Evolutionary conservation across 1,140 invertebrate genomes (phyloP).

Genomic region (Gyrodactylus bullatarudis): DNA sequence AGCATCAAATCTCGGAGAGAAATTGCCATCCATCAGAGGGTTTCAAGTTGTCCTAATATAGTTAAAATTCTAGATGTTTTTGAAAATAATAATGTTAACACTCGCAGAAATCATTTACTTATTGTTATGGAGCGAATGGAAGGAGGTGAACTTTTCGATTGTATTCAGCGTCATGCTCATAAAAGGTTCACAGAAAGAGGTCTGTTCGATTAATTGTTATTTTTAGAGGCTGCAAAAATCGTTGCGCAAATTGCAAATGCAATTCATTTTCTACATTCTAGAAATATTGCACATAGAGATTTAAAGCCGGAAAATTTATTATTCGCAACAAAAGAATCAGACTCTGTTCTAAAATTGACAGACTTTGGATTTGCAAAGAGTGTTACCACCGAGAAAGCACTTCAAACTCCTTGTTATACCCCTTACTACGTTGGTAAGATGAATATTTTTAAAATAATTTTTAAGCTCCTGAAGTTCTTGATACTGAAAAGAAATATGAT

Average conservation of each 20-base stretch:
- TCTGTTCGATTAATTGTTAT: conserved; percentile 16
- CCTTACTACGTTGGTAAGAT: conserved; percentile 8
- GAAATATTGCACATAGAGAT: conserved; percentile 79
- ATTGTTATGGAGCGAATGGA: conserved; percentile 97
- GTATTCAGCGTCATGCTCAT: conserved; percentile 68
- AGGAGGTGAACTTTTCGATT: conserved; percentile 69
- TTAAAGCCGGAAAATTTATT: conserved; percentile 35
- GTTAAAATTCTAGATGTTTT: conserved; percentile 74
- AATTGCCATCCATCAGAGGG: conserved; percentile 71
- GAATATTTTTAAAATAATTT: neutral
- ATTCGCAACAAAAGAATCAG: conserved; percentile 19
- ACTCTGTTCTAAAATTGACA: conserved; percentile 57
- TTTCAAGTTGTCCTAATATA: conserved; percentile 47
- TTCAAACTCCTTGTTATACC: conserved; percentile 22
- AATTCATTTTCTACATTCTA: conserved; percentile 64
- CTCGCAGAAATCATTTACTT: conserved; percentile 50
- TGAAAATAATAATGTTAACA: conserved; percentile 47
- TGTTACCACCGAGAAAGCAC: conserved; percentile 33
- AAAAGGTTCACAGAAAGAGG: conserved; percentile 70
- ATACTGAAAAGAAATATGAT: conserved; percentile 7
- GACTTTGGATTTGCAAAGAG: conserved; percentile 99
- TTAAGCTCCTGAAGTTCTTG: conserved; percentile 6
- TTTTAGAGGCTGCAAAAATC: conserved; percentile 46
- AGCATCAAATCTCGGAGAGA: conserved; percentile 58
- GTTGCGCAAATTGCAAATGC: conserved; percentile 80